Evolutionary conservation across 2,113 vertebrate species (phyloP), one percentile per base, ranked within the genome.

Genomic region (Nothocercus nigrocapillus): DNA sequence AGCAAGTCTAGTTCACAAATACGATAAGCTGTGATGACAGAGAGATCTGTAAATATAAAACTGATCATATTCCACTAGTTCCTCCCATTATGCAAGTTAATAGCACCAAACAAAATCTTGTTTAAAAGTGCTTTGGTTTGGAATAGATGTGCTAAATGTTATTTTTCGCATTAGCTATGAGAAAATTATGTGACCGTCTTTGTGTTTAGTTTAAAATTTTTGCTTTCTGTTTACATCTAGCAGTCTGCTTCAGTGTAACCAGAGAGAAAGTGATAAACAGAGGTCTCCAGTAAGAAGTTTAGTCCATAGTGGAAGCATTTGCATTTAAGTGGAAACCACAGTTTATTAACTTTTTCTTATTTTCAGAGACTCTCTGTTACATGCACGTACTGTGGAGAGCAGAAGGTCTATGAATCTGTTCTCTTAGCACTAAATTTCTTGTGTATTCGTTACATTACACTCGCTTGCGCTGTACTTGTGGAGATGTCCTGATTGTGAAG

Each of bases 71-170:
- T 10, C 16, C n/a, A 28, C 63, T 77, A 68, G 63, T 1, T 2
- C 13, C 30, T 82, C 69, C 63, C 47, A 47, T 42, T 78, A 30
- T 20, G 19, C 19, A 47, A 86, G 7, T 61, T 89, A 63, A 27
- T 47, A 87, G 44, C 27, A 40, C 38, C 36, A 68, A 88, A 44
- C 9, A 47, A 84, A 91, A 34, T 14, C 34, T 90, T 74, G 22
- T 49, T 34, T 64, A 70, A 24, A 84, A 92, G 38, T 82, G 22
- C 11, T 49, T 95, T 80, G 16, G 4, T 95, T 96, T 90, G 75
- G 78, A 89, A 58, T 64, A 51, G 36, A 70, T 77, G 54, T 58
- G 53, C 66, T 93, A 58, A 81, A 74, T 62, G 27, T 45, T 82
- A 25, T 75, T 88, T 83, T 94, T 93, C 67, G 44, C n/a, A 58